Evolutionary conservation across 2,113 vertebrate species (phyloP).

Genomic region (Indicator indicator): DNA sequence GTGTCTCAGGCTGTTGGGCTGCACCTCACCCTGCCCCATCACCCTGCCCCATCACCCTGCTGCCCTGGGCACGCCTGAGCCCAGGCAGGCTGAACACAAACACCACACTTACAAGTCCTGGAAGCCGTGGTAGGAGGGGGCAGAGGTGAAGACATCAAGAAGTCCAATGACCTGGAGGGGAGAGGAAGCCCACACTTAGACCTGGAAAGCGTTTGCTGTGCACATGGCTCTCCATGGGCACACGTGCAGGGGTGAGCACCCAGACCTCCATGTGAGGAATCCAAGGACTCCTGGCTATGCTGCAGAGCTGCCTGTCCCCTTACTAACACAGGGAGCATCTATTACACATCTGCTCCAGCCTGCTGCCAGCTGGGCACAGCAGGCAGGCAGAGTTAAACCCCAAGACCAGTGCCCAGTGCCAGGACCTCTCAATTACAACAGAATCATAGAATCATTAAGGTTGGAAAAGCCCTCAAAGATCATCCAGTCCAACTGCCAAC

Average conservation of each 20-base stretch:
- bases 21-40: not conserved
- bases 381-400: not conserved
- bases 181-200: not conserved
- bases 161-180: conserved; percentile 90
- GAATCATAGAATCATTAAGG: too few species aligned
- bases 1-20: not conserved
- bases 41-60: not conserved
- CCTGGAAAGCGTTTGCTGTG: not conserved
- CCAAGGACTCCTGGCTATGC: not conserved
- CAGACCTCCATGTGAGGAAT: not conserved
- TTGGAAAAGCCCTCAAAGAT: not conserved
- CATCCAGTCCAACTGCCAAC: too few species aligned
- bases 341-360: not conserved
- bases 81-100: not conserved
- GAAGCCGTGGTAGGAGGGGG: conserved; percentile 83
- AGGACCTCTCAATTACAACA: not conserved
- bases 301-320: not conserved
- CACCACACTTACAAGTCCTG: conserved; percentile 89
- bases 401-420: rapidly evolving
- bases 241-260: not conserved
- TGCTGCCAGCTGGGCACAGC: not conserved
- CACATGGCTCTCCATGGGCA: not conserved
- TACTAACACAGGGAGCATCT: not conserved
- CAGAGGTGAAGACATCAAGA: conserved; percentile 91
- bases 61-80: not conserved